Percentiles rank a stretch among this genome's conserved stretches.
Evolutionary conservation across 1,140 invertebrate genomes (phyloP).

Genomic region (Drosophila eugracilis): DNA sequence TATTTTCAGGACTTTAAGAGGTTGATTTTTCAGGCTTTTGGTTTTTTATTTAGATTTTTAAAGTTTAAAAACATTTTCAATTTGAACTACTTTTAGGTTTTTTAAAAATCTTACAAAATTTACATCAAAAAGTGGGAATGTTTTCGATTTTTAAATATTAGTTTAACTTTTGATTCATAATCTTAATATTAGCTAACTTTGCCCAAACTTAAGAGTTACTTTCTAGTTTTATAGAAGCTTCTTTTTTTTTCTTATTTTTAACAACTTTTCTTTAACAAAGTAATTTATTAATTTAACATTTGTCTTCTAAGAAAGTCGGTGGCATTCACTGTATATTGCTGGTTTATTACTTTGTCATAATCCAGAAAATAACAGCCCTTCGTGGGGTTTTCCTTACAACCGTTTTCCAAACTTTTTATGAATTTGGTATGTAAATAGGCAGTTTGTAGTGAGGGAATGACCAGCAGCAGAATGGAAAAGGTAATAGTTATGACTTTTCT

Average conservation of each 20-base stretch:
- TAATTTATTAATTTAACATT: not conserved
- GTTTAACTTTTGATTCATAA: too few relatives aligned
- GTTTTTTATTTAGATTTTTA: too few relatives aligned
- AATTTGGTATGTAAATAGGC: not conserved
- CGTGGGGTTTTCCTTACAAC: not conserved
- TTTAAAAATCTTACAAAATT: too few relatives aligned
- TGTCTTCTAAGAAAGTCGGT: not conserved
- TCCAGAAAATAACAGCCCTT: not conserved
- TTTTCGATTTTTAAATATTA: too few relatives aligned
- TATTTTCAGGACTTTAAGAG: conserved; percentile 9
- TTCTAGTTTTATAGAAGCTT: not conserved
- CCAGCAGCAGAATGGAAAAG: not conserved
- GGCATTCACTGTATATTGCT: not conserved
- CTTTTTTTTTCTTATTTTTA: not conserved
- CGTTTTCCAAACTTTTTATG: not conserved
- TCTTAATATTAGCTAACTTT: too few relatives aligned
- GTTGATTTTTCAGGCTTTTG: not conserved
- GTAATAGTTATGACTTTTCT: not conserved
- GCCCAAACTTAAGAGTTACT: too few relatives aligned
- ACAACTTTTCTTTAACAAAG: not conserved
- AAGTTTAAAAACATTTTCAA: too few relatives aligned
- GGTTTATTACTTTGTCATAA: not conserved
- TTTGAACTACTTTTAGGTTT: too few relatives aligned
- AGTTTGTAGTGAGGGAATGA: not conserved
- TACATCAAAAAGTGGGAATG: too few relatives aligned